Evolutionary conservation across 1,140 invertebrate genomes (phyloP).

Genomic region (Chlorops oryzae): DNA sequence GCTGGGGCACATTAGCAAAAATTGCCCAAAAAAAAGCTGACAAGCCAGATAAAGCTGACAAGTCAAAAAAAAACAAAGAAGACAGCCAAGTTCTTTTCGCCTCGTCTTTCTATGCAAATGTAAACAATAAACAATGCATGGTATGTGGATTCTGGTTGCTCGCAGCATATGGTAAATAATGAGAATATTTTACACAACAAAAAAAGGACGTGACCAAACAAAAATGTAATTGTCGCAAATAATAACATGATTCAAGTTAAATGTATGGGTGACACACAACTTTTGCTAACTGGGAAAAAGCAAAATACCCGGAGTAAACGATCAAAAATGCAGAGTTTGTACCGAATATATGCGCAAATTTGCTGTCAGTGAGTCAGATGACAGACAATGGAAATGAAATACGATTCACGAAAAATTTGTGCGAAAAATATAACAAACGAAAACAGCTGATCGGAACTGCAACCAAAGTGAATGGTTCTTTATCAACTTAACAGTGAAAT

Average conservation of each 20-base stretch:
- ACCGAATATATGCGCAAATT: slow-evolving; percentile 7
- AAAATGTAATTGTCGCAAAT: slow-evolving; percentile 6
- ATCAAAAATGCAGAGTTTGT: slow-evolving; percentile 10
- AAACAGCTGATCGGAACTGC: background rate
- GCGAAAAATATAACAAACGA: slow-evolving; percentile 19
- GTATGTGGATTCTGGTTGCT: slow-evolving; percentile 2
- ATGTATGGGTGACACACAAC: slow-evolving; percentile 4
- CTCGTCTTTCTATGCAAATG: background rate
- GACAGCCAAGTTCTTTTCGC: background rate
- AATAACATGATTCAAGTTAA: slow-evolving; percentile 10
- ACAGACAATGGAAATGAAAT: background rate
- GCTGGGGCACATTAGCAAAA: too few species aligned
- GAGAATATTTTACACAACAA: background rate
- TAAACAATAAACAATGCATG: background rate
- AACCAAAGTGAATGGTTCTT: slow-evolving; percentile 5
- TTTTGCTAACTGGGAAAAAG: background rate
- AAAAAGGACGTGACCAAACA: background rate
- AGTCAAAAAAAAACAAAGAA: too few species aligned
- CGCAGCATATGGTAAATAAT: slow-evolving; percentile 1
- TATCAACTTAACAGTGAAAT: slow-evolving; percentile 2
- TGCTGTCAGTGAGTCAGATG: slow-evolving; percentile 8
- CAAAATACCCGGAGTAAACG: background rate
- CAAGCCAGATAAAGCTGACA: too few species aligned
- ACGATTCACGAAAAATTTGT: background rate
- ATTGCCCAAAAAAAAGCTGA: too few species aligned